Percentiles rank a stretch among this genome's conserved stretches.
These are phyloP conservation scores for Isichthys henryi DNA, from an alignment of 2,113 vertebrate genomes.

Conservation along the genomic window DNA sequence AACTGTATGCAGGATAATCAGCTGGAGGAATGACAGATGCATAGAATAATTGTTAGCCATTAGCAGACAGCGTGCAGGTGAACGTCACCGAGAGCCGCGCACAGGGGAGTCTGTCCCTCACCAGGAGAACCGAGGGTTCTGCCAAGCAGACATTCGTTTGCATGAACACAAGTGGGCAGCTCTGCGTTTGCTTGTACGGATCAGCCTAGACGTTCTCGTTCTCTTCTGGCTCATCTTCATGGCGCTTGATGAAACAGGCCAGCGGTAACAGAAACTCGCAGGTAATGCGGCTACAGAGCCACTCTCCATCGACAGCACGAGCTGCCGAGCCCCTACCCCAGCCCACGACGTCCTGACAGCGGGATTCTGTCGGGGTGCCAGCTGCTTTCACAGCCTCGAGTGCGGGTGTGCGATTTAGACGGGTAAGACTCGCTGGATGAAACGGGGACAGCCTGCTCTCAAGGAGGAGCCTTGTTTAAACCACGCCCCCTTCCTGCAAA, in stretches of 20 bases:
- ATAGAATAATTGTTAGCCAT: neutral
- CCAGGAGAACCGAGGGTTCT: neutral
- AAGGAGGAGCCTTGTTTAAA: neutral
- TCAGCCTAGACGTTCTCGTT: neutral
- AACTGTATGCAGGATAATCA: neutral
- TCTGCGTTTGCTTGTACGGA: neutral
- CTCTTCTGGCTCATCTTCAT: neutral
- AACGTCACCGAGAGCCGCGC: neutral
- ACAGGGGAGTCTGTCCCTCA: neutral
- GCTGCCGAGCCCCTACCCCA: neutral
- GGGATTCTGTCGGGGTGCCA: neutral
- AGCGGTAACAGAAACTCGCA: neutral
- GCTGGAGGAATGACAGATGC: neutral
- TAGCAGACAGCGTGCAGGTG: neutral
- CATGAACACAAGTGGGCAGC: neutral
- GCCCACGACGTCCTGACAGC: neutral
- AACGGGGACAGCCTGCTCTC: neutral
- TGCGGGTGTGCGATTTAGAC: neutral
- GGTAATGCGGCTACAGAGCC: neutral
- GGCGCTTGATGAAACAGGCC: neutral
- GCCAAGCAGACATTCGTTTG: neutral
- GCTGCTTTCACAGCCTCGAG: neutral
- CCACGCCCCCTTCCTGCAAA: neutral
- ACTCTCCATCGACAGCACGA: neutral
- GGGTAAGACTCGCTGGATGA: neutral